Base-by-base conservation (phyloP, 2,888 invertebrate species). In the Nomada lathburiana region DNA sequence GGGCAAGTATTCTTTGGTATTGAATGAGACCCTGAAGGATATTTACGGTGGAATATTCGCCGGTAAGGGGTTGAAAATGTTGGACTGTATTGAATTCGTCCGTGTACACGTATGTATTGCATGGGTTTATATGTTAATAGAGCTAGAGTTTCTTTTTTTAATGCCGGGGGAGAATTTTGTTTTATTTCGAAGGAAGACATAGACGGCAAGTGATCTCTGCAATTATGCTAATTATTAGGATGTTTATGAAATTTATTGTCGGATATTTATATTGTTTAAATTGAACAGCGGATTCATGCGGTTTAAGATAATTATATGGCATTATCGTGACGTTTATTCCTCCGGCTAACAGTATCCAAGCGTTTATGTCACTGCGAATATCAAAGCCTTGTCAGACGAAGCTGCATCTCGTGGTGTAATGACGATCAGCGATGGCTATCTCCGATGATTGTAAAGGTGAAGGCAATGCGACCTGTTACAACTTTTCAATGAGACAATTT, bases 371-470 rank as follows among this genome's bases (percentile, higher is more conserved):
- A 47, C 44, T 23, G 44, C 23, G 29, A 67, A 2, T 52, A 20
- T 65, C 65, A 57, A 53, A 10, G n/a, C 67, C n/a, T 1, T 11
- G 11, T 9, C 44, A n/a, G n/a, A 57, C 26, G 69, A 69, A 44
- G 13, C 44, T 44, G 57, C 44, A 26, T 26, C n/a, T 18, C 3
- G n/a, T 26, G 57, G n/a, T 1, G 68, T 55, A 11, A 20, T 23
- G 20, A 11, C 18, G 57, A 69, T 23, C 18, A 0, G n/a, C 57
- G 57, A 57, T 69, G 57, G 57, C 57, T 69, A 69, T 69, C 44
- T 13, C 5, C 26, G 52, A 36, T 11, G 44, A 13, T 44, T 26
- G n/a, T 3, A 13, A 57, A 26, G 26, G 18, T 26, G 18, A 42
- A 23, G 11, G 44, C 26, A 57, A n/a, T 10, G 52, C 52, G 23